Base-by-base conservation (phyloP, 2,113 vertebrate genomes). In the Phyllostomus hastatus region DNA sequence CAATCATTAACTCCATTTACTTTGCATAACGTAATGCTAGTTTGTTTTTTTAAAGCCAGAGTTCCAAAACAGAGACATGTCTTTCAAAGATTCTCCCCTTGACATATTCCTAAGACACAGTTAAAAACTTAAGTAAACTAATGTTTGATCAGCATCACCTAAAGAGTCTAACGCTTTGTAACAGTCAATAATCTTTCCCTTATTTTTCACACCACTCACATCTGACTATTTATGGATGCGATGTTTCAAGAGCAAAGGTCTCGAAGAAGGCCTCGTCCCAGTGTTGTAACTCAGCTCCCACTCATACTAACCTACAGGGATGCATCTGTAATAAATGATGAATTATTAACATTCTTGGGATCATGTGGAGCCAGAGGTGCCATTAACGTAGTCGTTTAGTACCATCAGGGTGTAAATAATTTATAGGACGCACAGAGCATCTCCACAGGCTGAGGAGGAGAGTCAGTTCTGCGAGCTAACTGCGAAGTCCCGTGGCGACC, bases 291-390 rank as follows among this genome's bases (percentile, higher is more conserved):
- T 86, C 69, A 83, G 46, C 43, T 92, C 64, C 78, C 67, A 83
- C 96, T 90, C 50, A 70, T 75, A 84, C 85, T 96, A 85, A 87
- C 82, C 5, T 33, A 94, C 28, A 86, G 86, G 90, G 95, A 96
- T 79, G 87, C 41, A 5, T 0, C 91, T 97, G 84, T 52, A 91
- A 95, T 92, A 97, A 96, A 85, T 35, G 76, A 95, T 97, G n/a
- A 98, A 98, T 98, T 98, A 98, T 97, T 98, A 95, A 98, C 96
- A 94, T 70, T 95, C 95, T 72, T 92, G 85, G 87, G 97, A 97
- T 78, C 95, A 91, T 19, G 46, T 70, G 90, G 97, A 98, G 96
- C 79, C 95, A 97, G 93, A 96, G 19, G 46, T 98, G 95, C 94
- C 97, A 91, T 93, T 98, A 98, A 97, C 66, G 59, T 73, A 94